Evolutionary conservation across 2,113 vertebrate species (phyloP).

Genomic region (Synchiropus splendidus): DNA sequence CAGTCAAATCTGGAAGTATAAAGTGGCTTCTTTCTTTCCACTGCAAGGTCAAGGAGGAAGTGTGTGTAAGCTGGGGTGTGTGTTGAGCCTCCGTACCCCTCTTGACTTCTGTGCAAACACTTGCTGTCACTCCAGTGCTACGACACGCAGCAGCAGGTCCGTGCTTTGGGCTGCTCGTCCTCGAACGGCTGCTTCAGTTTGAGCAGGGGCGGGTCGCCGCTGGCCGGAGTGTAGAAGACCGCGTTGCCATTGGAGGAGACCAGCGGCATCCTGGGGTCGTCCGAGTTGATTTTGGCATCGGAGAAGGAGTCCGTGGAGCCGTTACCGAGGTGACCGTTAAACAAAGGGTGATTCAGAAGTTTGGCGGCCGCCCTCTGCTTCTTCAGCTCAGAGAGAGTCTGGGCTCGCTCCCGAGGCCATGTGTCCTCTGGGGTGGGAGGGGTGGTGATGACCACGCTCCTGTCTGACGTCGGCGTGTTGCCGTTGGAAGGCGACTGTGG

Average conservation of each 20-base stretch:
- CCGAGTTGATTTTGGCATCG: slow-evolving; percentile 60
- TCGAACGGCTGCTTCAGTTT: slow-evolving; percentile 89
- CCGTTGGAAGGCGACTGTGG: slow-evolving; percentile 48
- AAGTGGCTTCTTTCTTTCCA: slow-evolving; percentile 9
- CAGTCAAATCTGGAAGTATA: too few species aligned
- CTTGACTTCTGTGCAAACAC: slow-evolving; percentile 16
- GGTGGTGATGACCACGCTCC: slow-evolving; percentile 11
- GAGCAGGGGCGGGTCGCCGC: slow-evolving; percentile 87
- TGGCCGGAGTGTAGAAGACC: slow-evolving; percentile 86
- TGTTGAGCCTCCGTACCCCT: not conserved
- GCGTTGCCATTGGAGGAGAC: slow-evolving; percentile 86
- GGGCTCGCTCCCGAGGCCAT: slow-evolving; percentile 73
- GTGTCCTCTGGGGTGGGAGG: slow-evolving; percentile 49
- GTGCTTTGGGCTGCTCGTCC: slow-evolving; percentile 78
- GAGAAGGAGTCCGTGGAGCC: slow-evolving; percentile 63
- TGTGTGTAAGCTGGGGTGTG: not conserved
- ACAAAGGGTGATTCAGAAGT: slow-evolving; percentile 77
- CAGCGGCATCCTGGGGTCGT: slow-evolving; percentile 80
- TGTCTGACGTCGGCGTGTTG: slow-evolving; percentile 16
- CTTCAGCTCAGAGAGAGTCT: slow-evolving; percentile 91
- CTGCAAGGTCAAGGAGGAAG: too few species aligned
- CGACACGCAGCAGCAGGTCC: slow-evolving; percentile 86
- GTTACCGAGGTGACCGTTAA: slow-evolving; percentile 80
- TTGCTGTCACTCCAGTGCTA: slow-evolving; percentile 48
- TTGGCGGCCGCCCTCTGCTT: slow-evolving; percentile 88